Base-by-base conservation (phyloP, 2,888 invertebrate species). In the Nyleta sp. region DNA sequence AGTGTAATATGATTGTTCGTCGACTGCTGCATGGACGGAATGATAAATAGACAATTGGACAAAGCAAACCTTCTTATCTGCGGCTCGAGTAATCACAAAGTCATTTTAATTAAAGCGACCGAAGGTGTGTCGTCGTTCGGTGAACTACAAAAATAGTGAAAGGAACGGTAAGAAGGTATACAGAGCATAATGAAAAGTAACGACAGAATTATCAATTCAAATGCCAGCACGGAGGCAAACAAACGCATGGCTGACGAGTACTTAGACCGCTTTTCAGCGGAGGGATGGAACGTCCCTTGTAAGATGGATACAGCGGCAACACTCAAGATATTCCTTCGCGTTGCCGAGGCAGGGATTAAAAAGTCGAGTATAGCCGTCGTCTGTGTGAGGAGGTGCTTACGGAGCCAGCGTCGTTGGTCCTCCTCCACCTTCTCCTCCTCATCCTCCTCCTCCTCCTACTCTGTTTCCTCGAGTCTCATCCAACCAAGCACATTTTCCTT, bases 321-420 rank as follows among this genome's bases (percentile, higher is more conserved):
- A 86, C 86, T 87, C 83, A 83, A 86, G 84, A 82, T 84, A 88
- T 88, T 82, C 86, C 86, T 87, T 83, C 84, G 83, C 81, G 85
- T 85, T 80, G 78, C 64, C 72, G 80, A 74, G 80, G 79, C 78
- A 80, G 84, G 81, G 80, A 85, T 84, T 84, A 83, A 84, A 81
- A 84, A 83, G 84, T 89, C 83, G 84, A 89, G 88, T 87, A 85
- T 82, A 86, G 86, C 87, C 87, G 87, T 88, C 85, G 86, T 85
- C 84, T 84, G 85, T 84, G 86, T 84, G 84, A 86, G 86, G 84
- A 85, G 85, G 85, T 88, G 85, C 86, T 89, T 84, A 85, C 83
- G 62, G 83, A 83, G 83, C 81, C 83, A 85, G 82, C 86, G 85
- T 87, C 85, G 84, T 71, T 86, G 84, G 46, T 80, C 79, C 53